Percentiles rank a stretch among this genome's conserved stretches.
Conservation (phyloP, 2,888 invertebrate species). For the Drosophila neotestacea region DNA sequence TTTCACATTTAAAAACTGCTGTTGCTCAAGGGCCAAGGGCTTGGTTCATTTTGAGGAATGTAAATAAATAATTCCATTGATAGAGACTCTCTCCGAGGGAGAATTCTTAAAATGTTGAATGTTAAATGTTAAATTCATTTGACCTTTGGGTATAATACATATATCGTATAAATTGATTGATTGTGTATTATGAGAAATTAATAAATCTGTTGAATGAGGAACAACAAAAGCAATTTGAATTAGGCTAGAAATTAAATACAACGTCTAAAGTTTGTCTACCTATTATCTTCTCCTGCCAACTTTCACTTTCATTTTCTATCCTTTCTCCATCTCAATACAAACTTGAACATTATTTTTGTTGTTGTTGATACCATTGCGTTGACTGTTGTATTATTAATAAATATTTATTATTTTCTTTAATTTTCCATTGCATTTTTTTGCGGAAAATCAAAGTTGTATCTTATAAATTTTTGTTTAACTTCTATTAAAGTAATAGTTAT, state of each 20-base stretch:
- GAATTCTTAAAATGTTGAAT: slow-evolving; percentile 10
- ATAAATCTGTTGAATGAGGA: slow-evolving; percentile 19
- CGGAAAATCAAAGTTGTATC: slow-evolving; percentile 46
- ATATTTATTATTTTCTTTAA: slow-evolving; percentile 11
- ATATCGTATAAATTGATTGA: slow-evolving; percentile 2
- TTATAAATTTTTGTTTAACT: slow-evolving; percentile 60
- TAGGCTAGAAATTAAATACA: slow-evolving; percentile 76
- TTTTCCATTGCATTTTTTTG: slow-evolving; percentile 15
- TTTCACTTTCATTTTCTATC: slow-evolving; percentile 22
- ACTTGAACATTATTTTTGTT: slow-evolving; percentile 35
- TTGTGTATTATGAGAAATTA: slow-evolving; percentile 30
- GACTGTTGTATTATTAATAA: slow-evolving; percentile 13
- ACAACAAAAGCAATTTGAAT: slow-evolving; percentile 72
- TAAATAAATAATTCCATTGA: slow-evolving; percentile 25
- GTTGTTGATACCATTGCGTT: slow-evolving; percentile 12
- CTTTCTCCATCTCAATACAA: slow-evolving; percentile 28
- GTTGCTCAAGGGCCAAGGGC: slow-evolving; percentile 59
- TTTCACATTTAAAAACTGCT: slow-evolving; percentile 55
- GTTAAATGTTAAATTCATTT: slow-evolving; percentile 25
- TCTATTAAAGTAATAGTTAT: slow-evolving; percentile 77
- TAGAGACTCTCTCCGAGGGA: slow-evolving; percentile 10
- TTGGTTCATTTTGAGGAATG: slow-evolving; percentile 56
- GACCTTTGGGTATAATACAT: slow-evolving; percentile 22
- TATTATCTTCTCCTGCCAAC: slow-evolving; percentile 59
- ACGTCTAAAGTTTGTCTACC: slow-evolving; percentile 73